These are phyloP conservation scores for Edolisoma coerulescens DNA, from an alignment of 2,113 vertebrate species.

Conservation along the genomic window DNA sequence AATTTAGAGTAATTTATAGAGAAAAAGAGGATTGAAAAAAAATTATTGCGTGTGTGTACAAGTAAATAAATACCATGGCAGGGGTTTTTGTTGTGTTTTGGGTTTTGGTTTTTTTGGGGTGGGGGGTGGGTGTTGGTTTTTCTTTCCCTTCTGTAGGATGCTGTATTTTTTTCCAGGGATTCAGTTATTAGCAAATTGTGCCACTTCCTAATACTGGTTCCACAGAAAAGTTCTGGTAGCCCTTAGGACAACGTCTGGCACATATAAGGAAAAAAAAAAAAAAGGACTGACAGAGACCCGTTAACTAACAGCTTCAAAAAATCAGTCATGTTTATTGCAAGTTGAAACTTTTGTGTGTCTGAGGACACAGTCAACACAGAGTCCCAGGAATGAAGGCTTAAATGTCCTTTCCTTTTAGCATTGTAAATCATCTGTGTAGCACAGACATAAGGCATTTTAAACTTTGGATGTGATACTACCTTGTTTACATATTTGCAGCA, in stretches of 20 bases:
- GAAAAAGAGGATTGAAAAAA: background rate
- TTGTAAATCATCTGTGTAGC: background rate
- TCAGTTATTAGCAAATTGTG: constrained; percentile 24
- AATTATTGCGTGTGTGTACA: background rate
- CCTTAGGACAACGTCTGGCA: background rate
- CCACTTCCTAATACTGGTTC: background rate
- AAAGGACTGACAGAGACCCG: background rate
- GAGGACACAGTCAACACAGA: background rate
- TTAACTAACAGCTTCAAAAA: background rate
- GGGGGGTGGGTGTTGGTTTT: background rate
- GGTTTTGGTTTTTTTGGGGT: too few relatives aligned
- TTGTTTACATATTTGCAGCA: constrained; percentile 40
- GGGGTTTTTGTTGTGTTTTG: background rate
- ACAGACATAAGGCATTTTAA: constrained; percentile 27
- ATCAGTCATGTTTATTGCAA: constrained; percentile 39
- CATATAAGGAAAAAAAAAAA: background rate
- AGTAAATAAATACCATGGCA: constrained; percentile 27
- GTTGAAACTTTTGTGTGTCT: background rate
- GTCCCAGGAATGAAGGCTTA: background rate
- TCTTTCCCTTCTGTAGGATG: background rate
- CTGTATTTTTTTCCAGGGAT: background rate
- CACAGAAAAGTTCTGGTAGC: constrained; percentile 33
- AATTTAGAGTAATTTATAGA: constrained; percentile 26
- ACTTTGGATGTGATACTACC: constrained; percentile 10
- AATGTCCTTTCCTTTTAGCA: constrained; percentile 11